Evolutionary conservation across 2,797 vertebrate genomes (phyloP).

Genomic region (Arrhamphus sclerolepis): DNA sequence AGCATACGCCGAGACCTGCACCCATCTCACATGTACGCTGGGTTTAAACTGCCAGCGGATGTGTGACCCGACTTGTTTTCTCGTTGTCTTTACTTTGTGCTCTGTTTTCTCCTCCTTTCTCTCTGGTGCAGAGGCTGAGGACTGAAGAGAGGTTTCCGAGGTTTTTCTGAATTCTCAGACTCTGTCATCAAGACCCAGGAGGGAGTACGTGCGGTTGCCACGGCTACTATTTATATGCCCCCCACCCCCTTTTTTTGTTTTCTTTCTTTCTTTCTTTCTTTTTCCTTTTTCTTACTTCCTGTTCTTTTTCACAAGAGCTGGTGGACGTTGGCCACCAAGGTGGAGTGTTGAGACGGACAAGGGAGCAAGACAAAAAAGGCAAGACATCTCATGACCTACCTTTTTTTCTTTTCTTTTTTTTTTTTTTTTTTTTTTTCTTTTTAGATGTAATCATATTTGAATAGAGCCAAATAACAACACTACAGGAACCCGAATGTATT

Average conservation of each 20-base stretch:
- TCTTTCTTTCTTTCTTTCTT: conserved; percentile 25
- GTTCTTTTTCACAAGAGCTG: conserved; percentile 57
- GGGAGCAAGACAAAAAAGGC: conserved; percentile 63
- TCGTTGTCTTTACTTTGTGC: conserved; percentile 44
- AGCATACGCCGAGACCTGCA: too few relatives aligned
- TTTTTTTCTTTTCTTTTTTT: not conserved
- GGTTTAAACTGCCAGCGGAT: not conserved
- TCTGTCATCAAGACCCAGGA: conserved; percentile 75
- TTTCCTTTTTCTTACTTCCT: not conserved
- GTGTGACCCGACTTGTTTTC: conserved; percentile 35
- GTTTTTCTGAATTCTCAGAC: conserved; percentile 79
- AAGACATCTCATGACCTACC: conserved; percentile 66
- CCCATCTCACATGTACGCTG: too few relatives aligned
- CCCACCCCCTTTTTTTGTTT: conserved; percentile 34
- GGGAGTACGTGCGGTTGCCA: conserved; percentile 75
- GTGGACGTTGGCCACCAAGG: conserved; percentile 74
- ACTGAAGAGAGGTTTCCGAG: conserved; percentile 77
- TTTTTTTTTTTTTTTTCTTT: conserved; percentile 41
- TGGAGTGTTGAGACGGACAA: conserved; percentile 64
- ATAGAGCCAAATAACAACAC: conserved; percentile 82
- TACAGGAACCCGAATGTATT: conserved; percentile 91
- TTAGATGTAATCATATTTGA: conserved; percentile 68
- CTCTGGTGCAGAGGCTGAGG: conserved; percentile 78
- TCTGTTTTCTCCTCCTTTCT: conserved; percentile 2
- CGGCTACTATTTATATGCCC: conserved; percentile 73